Percentiles rank a stretch among this genome's conserved stretches.
These are phyloP conservation scores for Tadarida brasiliensis DNA, from an alignment of 2,797 vertebrate species.

Conservation along the genomic window DNA sequence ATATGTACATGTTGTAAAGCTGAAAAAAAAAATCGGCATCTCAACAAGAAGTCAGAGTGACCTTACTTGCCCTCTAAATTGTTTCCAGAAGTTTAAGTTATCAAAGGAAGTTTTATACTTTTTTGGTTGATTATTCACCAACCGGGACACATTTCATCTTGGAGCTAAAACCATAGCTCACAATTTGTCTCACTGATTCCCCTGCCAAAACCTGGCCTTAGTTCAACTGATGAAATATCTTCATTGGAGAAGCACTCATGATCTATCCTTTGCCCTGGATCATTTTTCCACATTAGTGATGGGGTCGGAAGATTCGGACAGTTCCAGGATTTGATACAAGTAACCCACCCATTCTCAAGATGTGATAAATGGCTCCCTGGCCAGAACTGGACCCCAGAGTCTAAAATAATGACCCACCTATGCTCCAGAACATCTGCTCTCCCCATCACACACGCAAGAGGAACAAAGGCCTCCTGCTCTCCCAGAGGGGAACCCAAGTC, in stretches of 20 bases:
- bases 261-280: constrained; percentile 53
- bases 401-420: neutral
- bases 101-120: constrained; percentile 66
- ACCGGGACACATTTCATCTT: constrained; percentile 60
- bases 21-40: neutral
- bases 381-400: neutral
- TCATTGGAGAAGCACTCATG: constrained; percentile 45
- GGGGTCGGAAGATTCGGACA: neutral
- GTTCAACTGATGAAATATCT: constrained; percentile 61
- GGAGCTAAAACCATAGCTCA: constrained; percentile 66
- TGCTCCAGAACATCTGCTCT: constrained; percentile 8
- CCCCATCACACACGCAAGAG: neutral
- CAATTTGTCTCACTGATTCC: constrained; percentile 50
- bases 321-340: constrained; percentile 54
- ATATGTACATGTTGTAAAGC: constrained; percentile 35
- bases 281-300: constrained; percentile 60
- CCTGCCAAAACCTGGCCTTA: constrained; percentile 56
- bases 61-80: constrained; percentile 75
- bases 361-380: neutral
- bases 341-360: constrained; percentile 44
- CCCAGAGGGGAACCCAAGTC: neutral
- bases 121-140: constrained; percentile 66
- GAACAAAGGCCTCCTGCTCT: neutral
- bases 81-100: constrained; percentile 73
- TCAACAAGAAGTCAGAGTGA: constrained; percentile 68